Evolutionary conservation across 1,140 invertebrate species (phyloP), one percentile per base, ranked within the genome.

Genomic region (Anagrus nilaparvatae): DNA sequence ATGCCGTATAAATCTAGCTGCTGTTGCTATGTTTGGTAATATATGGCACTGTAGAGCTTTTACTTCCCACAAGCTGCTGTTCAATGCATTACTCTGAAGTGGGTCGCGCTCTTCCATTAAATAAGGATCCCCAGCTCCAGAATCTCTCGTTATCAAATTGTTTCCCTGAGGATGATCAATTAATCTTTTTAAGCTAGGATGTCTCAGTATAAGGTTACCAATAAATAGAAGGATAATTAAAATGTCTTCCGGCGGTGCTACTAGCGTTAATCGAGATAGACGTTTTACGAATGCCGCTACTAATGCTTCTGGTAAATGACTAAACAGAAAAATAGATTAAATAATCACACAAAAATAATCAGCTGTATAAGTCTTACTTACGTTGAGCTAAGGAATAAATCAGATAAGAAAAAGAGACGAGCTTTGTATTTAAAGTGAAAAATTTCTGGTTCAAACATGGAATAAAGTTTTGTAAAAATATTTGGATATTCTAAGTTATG

Each of bases 401-500:
- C 87, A 0, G 86, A 73, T 17, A 96, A 71, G 58, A 89, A 84
- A 60, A 96, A 86, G 3, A 91, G 71, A 25, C 90, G 72, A 2
- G 83, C 77, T 63, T 88, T 87, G 60, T 91, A 94, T 55, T 90
- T 89, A 9, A 84, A 88, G 55, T 87, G 81, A 58, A 97, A 89
- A 46, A 97, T 82, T 50, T 84, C 81, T 0, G 87, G 84, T 53
- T 87, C 81, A 52, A 96, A 84, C 76, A 98, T 81, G 1, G 82
- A 81, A 67, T 98, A 98, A 4, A 98, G 69, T 59, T 96, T 92
- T 36, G 78, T 78, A 61, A 92, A 98, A 56, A 98, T 91, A 63
- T 96, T 84, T 4, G 93, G 92, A 67, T 96, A 96, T 58, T 95
- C 87, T 63, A 98, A 76, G 67, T 97, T 95, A 60, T 95, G 82